Base-by-base conservation (phyloP, 2,888 invertebrate genomes). In the Stenurella melanura region DNA sequence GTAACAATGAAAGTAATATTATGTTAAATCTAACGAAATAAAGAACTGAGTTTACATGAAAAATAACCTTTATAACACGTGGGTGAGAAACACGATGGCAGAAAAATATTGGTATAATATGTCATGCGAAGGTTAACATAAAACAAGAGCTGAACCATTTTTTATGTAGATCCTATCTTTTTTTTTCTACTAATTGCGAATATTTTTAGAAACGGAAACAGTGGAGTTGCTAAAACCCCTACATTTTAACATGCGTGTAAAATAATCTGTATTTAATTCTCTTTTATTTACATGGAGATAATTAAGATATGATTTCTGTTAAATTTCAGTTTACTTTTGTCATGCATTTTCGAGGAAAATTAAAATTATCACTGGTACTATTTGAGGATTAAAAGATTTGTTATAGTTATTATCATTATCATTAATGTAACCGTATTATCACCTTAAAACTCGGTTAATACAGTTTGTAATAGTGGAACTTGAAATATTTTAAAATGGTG, bases 121-220 rank as follows among this genome's bases (percentile, higher is more conserved):
- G 34, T 63, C 61, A 63, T 34, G 61, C 34, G 34, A 63, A 63
- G 61, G 61, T 30, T 34, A 63, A 34, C 61, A 30, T 30, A 34
- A 34, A 63, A 63, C 61, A 63, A 34, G 17, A 17, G 61, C n/a
- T n/a, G 17, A 63, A 34, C 9, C 34, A 63, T 63, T 30, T 63
- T 63, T 63, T 34, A 17, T 17, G 61, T 30, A 63, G 61, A 63
- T 63, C 34, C 10, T 63, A 63, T 63, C 61, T 60, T 7, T 30
- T 19, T 12, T 30, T 60, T 63, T 34, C 61, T 17, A 30, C 17
- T 34, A 63, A 63, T 63, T 63, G 12, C 9, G 12, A 50, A 50
- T 50, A 50, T 50, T 50, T 50, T 50, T 50, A 50, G 50, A n/a
- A 50, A n/a, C 4, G 42, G 15, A 42, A 15, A 15, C 42, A 15